Base-by-base conservation (phyloP, 1,140 invertebrate species). In the Chelonus insularis region DNA sequence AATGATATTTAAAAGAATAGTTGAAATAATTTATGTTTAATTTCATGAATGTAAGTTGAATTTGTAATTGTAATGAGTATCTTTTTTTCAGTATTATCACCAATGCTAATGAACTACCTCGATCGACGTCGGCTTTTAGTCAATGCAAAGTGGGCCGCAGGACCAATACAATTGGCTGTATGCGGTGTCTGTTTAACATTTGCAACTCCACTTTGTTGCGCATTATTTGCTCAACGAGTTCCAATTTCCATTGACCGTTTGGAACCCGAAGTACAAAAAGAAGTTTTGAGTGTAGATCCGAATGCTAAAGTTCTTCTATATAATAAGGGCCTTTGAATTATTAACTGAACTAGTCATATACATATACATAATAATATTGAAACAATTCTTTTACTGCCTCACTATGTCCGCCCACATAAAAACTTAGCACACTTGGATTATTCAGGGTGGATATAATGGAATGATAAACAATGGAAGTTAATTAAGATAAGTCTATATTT, bases 161-260 rank as follows among this genome's bases (percentile, higher is more conserved):
- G 84, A 1, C 86, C 86, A 0, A 79, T 88, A 23, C 89, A 93
- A 73, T 80, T 91, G 29, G 70, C 82, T 0, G 77, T 92, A 50
- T 87, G 90, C 66, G 92, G 91, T 6, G 69, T 91, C 14, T 88
- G 88, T 64, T 79, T 94, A 4, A 89, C 90, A 0, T 90, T 94
- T 71, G 91, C 92, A n/a, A 93, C 91, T 2, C 92, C 92, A 0
- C 77, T 93, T 1, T 89, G 89, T 52, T 94, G 92, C 72, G 91
- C 92, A 1, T 79, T 94, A 39, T 93, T 93, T 70, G 86, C 88
- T 11, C 92, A 94, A 77, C 84, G 83, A n/a, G 87, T 89, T 1
- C 75, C 83, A 11, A 82, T 90, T 14, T 57, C 77, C 2, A 84
- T 86, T 8, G 69, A 81, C 34, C 79, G 77, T 8, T 72, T 91